Conservation (phyloP, 1,140 invertebrate species). For the Rhagoletis zephyria region DNA sequence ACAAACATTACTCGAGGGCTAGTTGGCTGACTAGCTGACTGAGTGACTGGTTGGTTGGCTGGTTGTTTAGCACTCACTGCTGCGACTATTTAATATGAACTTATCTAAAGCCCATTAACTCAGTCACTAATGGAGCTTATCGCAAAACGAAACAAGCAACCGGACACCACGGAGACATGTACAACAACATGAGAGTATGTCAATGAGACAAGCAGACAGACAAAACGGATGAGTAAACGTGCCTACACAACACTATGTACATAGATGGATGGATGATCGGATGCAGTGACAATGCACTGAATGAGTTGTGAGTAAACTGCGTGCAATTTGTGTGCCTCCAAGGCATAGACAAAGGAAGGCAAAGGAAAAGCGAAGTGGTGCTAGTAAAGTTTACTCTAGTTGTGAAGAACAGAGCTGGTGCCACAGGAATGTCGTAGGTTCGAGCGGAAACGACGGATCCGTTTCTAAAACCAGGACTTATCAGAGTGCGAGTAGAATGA, state of each 20-base stretch:
- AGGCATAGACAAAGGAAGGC: neutral
- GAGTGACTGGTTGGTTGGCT: no score
- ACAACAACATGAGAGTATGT: slow-evolving; percentile 45
- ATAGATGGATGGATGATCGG: neutral
- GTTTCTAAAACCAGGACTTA: no score
- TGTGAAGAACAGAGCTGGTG: neutral
- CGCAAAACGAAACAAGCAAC: slow-evolving; percentile 73
- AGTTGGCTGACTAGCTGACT: neutral
- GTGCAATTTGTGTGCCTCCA: neutral
- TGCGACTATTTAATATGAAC: slow-evolving; percentile 32
- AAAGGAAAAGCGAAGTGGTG: neutral
- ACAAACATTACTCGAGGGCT: slow-evolving; percentile 15
- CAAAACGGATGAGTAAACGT: neutral
- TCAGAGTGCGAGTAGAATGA: no score
- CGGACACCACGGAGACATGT: slow-evolving; percentile 57
- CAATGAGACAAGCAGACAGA: neutral
- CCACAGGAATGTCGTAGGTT: neutral
- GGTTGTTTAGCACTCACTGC: neutral
- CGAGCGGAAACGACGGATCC: neutral
- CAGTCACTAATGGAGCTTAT: slow-evolving; percentile 73
- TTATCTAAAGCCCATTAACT: slow-evolving; percentile 66
- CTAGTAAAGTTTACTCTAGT: neutral
- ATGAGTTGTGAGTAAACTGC: neutral
- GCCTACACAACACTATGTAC: neutral
- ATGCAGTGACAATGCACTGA: neutral